phyloP scores from a whole-genome alignment of 2,888 invertebrate species.

The Ormyrus labotus region DNA sequence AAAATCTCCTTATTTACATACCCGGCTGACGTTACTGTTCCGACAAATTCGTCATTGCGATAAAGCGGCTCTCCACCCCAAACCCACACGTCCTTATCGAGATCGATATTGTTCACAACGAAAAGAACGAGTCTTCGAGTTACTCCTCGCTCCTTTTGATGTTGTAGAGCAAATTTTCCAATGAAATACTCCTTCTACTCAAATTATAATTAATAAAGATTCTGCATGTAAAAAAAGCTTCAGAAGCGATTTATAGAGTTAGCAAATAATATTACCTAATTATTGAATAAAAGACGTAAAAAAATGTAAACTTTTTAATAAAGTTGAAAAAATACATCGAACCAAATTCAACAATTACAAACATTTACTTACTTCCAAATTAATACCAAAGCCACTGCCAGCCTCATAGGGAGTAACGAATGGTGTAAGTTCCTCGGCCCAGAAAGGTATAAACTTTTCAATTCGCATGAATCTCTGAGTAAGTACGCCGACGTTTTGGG shows the following conservation, averaged over 20 bases:
- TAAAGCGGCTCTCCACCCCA: conserved; percentile 85
- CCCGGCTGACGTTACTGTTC: conserved; percentile 82
- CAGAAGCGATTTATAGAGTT: too few species aligned
- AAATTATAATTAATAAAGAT: conserved; percentile 44
- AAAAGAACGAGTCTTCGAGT: conserved; percentile 81
- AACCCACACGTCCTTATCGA: conserved; percentile 82
- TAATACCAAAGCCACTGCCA: conserved; percentile 80
- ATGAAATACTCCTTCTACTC: conserved; percentile 80
- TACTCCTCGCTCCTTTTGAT: conserved; percentile 80
- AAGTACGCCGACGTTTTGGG: conserved; percentile 82
- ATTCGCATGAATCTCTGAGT: conserved; percentile 83
- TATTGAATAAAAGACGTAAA: background rate
- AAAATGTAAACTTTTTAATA: background rate
- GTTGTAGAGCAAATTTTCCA: conserved; percentile 81
- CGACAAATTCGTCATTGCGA: conserved; percentile 81
- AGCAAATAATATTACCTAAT: conserved; percentile 7
- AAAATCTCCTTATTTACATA: conserved; percentile 76
- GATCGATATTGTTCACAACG: conserved; percentile 80
- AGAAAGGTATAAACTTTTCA: conserved; percentile 84
- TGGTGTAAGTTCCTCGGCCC: conserved; percentile 83
- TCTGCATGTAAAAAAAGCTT: too few species aligned
- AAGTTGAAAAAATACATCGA: background rate
- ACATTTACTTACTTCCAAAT: conserved; percentile 75
- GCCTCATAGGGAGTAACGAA: conserved; percentile 82
- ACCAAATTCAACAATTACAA: too few species aligned